Conservation (phyloP, 2,113 vertebrate genomes). For the Engraulis encrasicolus region DNA sequence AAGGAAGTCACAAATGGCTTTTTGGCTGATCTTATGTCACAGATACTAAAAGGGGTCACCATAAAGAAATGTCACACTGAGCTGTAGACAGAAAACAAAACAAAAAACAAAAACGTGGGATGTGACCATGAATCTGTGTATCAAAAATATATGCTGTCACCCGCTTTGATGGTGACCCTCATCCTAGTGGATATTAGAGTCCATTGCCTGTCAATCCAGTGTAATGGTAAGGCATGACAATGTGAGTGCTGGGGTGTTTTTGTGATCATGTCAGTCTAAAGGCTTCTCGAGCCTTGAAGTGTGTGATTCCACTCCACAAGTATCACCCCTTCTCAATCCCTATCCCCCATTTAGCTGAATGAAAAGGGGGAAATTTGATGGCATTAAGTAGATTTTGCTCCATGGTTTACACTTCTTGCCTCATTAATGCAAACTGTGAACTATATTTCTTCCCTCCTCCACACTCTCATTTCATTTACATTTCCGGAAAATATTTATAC, state of each 20-base stretch:
- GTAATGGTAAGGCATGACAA: slow-evolving; percentile 57
- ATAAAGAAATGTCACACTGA: background rate
- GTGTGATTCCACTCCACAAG: slow-evolving; percentile 71
- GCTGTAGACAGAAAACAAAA: background rate
- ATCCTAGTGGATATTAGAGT: background rate
- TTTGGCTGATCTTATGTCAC: too few relatives aligned
- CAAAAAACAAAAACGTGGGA: background rate
- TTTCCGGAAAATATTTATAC: slow-evolving; percentile 9
- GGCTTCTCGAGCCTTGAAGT: slow-evolving; percentile 62
- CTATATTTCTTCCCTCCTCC: slow-evolving; percentile 61
- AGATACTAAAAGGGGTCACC: background rate
- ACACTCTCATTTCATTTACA: background rate
- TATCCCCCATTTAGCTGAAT: slow-evolving; percentile 71
- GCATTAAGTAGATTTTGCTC: slow-evolving; percentile 79
- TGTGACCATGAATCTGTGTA: background rate
- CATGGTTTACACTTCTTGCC: slow-evolving; percentile 74
- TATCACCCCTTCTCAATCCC: slow-evolving; percentile 74
- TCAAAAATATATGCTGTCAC: slow-evolving; percentile 18
- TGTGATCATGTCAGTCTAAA: slow-evolving; percentile 69
- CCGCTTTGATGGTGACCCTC: background rate
- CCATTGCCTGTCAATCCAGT: slow-evolving; percentile 24
- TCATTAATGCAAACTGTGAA: slow-evolving; percentile 67
- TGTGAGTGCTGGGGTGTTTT: slow-evolving; percentile 68
- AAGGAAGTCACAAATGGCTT: too few relatives aligned
- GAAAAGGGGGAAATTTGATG: slow-evolving; percentile 75